Base-by-base conservation (phyloP, 2,888 invertebrate genomes). In the Branchinecta sandiegonensis region DNA sequence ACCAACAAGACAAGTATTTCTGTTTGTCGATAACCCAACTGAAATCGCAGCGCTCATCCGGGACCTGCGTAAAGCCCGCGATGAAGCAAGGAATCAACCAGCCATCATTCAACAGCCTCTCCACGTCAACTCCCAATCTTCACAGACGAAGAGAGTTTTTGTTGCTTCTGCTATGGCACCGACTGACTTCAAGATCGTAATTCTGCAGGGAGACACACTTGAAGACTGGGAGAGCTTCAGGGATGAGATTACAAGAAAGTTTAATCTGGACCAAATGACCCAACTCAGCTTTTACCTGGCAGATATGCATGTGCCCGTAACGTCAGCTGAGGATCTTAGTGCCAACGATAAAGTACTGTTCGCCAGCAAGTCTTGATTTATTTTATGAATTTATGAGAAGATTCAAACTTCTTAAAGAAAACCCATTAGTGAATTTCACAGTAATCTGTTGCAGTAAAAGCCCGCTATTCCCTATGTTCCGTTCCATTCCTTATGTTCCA, bases 31-130 rank as follows among this genome's bases (percentile, higher is more conserved):
- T 56, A 56, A 56, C 14, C 56, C 56, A 56, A 14, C 9, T 14
- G 56, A 56, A 56, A 14, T 56, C n/a, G 56, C 56, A 14, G 56
- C n/a, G n/a, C 9, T 56, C n/a, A 56, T 56, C 56, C 56, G 56
- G 1, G 56, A 56, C 8, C 56, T 56, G 6, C n/a, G 56, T 8
- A n/a, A 14, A 56, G 14, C n/a, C 8, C n/a, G 14, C 14, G 14
- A 6, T n/a, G 56, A 56, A 8, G 56, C 14, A 14, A 14, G 56
- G 14, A 56, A 14, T 56, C n/a, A 14, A 56, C 56, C n/a, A 8
- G 56, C 14, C n/a, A 9, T 56, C 14, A 56, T 56, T 56, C 56
- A 56, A 9, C 56, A 56, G 56, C 56, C 56, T 1, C 4, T 23
- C 23, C 23, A 23, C 4, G 14, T 56, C 14, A 14, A 56, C n/a